Base-by-base conservation (phyloP, 2,888 invertebrate genomes). In the Agrilus biguttatus region DNA sequence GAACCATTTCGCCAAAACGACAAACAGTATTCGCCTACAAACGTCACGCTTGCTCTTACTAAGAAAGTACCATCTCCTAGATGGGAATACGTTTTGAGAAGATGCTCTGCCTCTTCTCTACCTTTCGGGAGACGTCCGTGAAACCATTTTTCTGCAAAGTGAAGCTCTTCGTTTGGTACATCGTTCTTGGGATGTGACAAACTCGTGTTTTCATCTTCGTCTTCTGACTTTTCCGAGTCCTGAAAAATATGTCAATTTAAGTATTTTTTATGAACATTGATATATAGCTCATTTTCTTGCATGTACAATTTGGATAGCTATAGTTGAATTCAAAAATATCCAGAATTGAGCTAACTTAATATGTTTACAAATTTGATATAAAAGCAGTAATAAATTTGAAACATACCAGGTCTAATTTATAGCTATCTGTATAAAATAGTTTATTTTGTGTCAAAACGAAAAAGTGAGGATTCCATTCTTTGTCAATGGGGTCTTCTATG, bases 21-120 rank as follows among this genome's bases (percentile, higher is more conserved):
- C 21, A 96, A 69, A 48, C 92, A 91, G 61, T 92, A 95, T 64
- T 95, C 95, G 0, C 95, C 95, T 1, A 93, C 89, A 66, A 95
- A 95, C 0, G 93, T 95, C 21, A 91, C 91, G 60, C 93, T 92
- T 53, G 91, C 89, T 28, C 95, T 73, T 1, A 96, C 95, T 23
- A 93, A 72, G 62, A 93, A 93, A 0, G 91, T 90, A 0, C 92
- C 93, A 60, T 92, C 90, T 0, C 91, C 91, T 4, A 91, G 70
- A 60, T 84, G 75, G 0, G 88, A 75, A 60, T 90, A 88, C 6
- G 77, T 73, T 43, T 77, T 73, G 8, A 93, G 65, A 32, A 89
- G 73, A 49, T 78, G 75, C 59, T 87, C 87, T 0, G 89, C 85
- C 57, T 90, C 87, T 47, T 77, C 77, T 5, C 89, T 66, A 14